Percentiles rank a stretch among this genome's conserved stretches.
These are phyloP conservation scores for Tenthredo mesomela DNA, from an alignment of 2,888 invertebrate genomes.

Conservation along the genomic window DNA sequence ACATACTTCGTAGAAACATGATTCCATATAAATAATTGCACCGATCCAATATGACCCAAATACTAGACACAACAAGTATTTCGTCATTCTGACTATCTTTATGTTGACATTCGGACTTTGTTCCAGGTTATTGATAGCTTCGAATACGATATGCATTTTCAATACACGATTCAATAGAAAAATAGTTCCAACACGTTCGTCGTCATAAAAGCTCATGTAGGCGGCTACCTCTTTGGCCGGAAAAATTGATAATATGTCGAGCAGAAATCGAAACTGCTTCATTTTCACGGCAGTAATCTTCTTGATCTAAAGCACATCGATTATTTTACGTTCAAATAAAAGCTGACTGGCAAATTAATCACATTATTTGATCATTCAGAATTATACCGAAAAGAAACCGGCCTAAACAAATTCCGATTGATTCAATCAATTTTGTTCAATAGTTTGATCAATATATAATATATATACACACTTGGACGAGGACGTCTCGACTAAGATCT, in stretches of 20 bases:
- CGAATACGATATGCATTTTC: constrained; percentile 34
- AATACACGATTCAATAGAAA: constrained; percentile 46
- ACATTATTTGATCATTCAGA: neutral
- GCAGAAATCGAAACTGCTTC: constrained; percentile 34
- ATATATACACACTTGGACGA: constrained; percentile 17
- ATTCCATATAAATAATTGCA: constrained; percentile 36
- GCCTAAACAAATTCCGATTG: neutral
- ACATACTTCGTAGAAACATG: constrained; percentile 37
- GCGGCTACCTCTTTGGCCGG: constrained; percentile 25
- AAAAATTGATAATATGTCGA: constrained; percentile 39
- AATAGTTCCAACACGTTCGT: constrained; percentile 38
- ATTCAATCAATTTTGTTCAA: neutral
- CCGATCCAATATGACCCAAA: constrained; percentile 48
- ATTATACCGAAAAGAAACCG: neutral
- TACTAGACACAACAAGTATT: constrained; percentile 32
- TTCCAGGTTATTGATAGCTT: constrained; percentile 25
- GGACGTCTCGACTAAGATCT: constrained; percentile 24
- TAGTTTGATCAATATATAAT: neutral
- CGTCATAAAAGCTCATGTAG: constrained; percentile 27
- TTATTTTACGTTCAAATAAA: neutral
- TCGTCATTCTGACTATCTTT: constrained; percentile 39
- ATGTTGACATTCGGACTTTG: constrained; percentile 38
- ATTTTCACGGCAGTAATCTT: constrained; percentile 34
- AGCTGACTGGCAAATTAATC: neutral
- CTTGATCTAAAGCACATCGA: neutral